Conservation (phyloP, 1,140 invertebrate species). For the Ctenoplectra terminalis region DNA sequence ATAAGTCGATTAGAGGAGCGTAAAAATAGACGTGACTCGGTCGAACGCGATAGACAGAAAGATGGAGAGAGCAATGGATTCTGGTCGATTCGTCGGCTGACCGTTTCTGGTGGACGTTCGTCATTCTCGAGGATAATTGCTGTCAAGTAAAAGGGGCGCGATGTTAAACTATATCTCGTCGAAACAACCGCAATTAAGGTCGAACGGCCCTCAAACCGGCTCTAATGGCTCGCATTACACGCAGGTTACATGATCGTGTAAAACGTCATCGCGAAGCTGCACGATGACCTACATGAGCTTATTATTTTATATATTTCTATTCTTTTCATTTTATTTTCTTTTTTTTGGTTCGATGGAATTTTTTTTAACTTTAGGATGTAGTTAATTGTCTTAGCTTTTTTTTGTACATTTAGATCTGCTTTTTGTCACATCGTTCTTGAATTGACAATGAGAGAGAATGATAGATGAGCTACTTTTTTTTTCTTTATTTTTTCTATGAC, state of each 20-base stretch:
- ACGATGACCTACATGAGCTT: neutral
- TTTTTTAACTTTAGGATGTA: too few species aligned
- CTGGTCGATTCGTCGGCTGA: neutral
- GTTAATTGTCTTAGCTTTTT: too few species aligned
- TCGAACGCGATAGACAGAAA: neutral
- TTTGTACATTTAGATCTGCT: too few species aligned
- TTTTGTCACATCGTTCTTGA: too few species aligned
- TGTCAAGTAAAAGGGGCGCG: slow-evolving; percentile 54
- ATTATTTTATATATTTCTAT: neutral
- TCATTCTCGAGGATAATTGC: slow-evolving; percentile 44
- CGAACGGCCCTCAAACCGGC: slow-evolving; percentile 18
- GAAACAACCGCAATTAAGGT: slow-evolving; percentile 59
- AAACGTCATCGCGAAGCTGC: slow-evolving; percentile 11
- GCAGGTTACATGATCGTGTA: slow-evolving; percentile 45
- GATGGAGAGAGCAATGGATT: neutral
- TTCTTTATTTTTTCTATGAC: too few species aligned
- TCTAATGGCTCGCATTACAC: slow-evolving; percentile 48
- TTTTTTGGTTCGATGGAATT: too few species aligned
- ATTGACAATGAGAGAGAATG: too few species aligned
- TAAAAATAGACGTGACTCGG: slow-evolving; percentile 26
- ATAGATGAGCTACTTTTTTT: too few species aligned
- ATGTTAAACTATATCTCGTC: slow-evolving; percentile 51
- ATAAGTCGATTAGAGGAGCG: neutral
- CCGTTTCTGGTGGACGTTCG: slow-evolving; percentile 27
- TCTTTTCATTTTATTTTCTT: too few species aligned